These are phyloP conservation scores for Nebria brevicollis DNA, from an alignment of 2,888 invertebrate genomes.

Conservation along the genomic window DNA sequence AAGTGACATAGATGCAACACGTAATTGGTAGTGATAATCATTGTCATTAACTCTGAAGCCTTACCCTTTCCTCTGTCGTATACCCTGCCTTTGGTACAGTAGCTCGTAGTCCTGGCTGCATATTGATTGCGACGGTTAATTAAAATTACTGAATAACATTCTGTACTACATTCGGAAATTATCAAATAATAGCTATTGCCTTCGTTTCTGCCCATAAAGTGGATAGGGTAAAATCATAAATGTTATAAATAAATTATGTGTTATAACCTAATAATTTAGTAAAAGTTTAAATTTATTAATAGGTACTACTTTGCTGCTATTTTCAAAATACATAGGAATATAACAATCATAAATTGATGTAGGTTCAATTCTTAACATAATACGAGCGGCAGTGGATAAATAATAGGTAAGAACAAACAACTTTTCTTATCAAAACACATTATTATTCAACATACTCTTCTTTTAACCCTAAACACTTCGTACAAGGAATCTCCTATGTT, in stretches of 20 bases:
- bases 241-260: neutral
- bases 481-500: no score
- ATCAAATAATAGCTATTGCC: neutral
- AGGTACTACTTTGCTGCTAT: no score
- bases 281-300: no score
- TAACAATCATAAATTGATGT: no score
- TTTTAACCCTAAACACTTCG: no score
- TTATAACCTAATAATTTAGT: no score
- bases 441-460: no score
- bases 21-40: slow-evolving; percentile 29
- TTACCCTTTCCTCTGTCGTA: neutral
- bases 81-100: neutral
- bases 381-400: no score
- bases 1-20: slow-evolving; percentile 28
- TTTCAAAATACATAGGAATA: no score
- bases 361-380: no score
- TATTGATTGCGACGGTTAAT: slow-evolving; percentile 15
- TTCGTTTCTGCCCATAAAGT: neutral
- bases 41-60: slow-evolving; percentile 21
- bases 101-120: neutral
- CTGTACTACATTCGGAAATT: neutral
- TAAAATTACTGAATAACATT: slow-evolving; percentile 3
- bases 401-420: no score
- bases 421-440: no score
- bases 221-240: neutral